phyloP scores from a whole-genome alignment of 2,797 vertebrate genomes.

The Cynopterus sphinx region DNA sequence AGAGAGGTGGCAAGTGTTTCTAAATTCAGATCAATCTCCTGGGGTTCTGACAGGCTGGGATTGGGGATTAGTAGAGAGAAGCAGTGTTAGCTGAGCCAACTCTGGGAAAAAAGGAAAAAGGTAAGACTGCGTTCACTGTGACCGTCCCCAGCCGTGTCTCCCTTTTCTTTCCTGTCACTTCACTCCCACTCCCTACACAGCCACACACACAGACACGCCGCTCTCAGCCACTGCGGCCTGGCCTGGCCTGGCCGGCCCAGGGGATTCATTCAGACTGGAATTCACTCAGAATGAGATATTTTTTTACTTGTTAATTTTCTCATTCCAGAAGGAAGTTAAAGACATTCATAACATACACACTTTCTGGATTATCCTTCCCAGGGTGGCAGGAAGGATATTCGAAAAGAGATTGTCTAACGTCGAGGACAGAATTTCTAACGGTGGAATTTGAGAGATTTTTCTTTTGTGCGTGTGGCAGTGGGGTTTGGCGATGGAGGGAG shows the following conservation, averaged over 20 bases:
- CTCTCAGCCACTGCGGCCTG: background rate
- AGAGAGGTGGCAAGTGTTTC: background rate
- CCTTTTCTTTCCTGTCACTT: background rate
- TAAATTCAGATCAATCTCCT: background rate
- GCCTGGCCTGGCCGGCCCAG: background rate
- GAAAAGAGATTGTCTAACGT: background rate
- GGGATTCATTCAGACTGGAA: background rate
- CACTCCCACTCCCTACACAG: background rate
- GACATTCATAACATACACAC: background rate
- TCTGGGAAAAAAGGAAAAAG: background rate
- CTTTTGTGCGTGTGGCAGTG: background rate
- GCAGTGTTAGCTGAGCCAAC: background rate
- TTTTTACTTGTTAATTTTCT: background rate
- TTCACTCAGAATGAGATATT: background rate
- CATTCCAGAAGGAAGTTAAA: background rate
- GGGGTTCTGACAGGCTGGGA: no score
- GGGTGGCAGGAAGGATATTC: background rate
- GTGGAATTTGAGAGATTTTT: background rate
- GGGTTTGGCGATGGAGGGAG: background rate
- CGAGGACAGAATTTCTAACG: background rate
- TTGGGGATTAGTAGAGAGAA: background rate
- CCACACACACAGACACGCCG: rapidly evolving
- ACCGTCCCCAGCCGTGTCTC: background rate
- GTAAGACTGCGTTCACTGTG: background rate
- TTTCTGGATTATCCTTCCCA: background rate